phyloP scores from a whole-genome alignment of 2,797 vertebrate species.

The Sebastes nivosus region DNA sequence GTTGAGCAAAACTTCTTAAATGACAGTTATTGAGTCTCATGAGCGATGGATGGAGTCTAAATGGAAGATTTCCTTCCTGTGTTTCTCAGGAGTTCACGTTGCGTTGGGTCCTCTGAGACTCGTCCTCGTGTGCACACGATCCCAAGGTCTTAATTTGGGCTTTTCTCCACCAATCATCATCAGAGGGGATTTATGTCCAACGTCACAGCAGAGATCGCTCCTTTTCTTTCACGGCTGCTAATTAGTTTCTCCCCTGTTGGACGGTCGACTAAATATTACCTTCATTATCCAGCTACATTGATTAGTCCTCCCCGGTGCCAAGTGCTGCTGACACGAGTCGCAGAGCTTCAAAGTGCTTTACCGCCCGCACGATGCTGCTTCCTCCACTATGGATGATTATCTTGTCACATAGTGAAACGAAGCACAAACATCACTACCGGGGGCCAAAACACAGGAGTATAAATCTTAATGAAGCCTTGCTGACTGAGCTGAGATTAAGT shows the following conservation, averaged over 20 bases:
- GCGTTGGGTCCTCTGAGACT: conserved; percentile 29
- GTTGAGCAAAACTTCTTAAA: conserved; percentile 49
- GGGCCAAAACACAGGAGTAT: neutral
- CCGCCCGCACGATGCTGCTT: neutral
- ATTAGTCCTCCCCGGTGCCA: conserved; percentile 51
- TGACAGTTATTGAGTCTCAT: conserved; percentile 48
- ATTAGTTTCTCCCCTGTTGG: conserved; percentile 53
- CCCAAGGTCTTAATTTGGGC: conserved; percentile 43
- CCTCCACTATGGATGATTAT: conserved; percentile 30
- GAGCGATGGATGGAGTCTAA: conserved; percentile 20
- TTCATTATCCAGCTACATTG: conserved; percentile 59
- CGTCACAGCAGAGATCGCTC: conserved; percentile 24
- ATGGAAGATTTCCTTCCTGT: neutral
- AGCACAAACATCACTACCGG: conserved; percentile 2
- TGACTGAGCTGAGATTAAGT: neutral
- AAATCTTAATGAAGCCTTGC: conserved; percentile 2
- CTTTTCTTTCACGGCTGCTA: conserved; percentile 49
- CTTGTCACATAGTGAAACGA: conserved; percentile 13
- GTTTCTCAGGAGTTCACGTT: conserved; percentile 11
- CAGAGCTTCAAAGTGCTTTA: conserved; percentile 36
- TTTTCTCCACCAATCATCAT: conserved; percentile 33
- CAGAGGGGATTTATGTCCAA: conserved; percentile 20
- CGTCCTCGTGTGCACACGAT: neutral
- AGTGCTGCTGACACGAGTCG: conserved; percentile 47
- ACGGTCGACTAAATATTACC: conserved; percentile 61